These are phyloP conservation scores for Lathamus discolor DNA, from an alignment of 2,113 vertebrate genomes.

Conservation along the genomic window DNA sequence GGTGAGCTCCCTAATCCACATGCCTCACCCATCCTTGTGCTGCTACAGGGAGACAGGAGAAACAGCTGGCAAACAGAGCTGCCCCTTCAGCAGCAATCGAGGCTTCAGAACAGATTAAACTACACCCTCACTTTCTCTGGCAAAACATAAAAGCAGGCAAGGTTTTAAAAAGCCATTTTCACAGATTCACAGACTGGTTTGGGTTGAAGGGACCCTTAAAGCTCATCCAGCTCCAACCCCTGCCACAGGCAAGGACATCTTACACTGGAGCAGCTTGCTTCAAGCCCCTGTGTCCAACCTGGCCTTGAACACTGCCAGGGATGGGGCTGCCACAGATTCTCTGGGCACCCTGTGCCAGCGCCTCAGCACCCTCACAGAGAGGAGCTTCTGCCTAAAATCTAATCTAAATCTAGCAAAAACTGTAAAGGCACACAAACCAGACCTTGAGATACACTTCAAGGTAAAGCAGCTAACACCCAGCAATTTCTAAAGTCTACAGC, in stretches of 20 bases:
- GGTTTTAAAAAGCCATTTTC: not conserved
- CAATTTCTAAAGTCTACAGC: not conserved
- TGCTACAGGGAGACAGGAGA: not conserved
- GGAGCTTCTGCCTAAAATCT: not conserved
- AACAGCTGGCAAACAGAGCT: fast-evolving
- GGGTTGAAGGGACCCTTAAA: not conserved
- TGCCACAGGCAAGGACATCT: not conserved
- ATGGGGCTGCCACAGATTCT: not conserved
- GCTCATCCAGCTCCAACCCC: not conserved
- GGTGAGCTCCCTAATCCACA: not conserved
- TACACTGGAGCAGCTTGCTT: not conserved
- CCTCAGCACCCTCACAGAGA: not conserved
- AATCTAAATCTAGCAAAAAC: not conserved
- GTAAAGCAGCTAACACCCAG: not conserved
- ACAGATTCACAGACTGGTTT: not conserved
- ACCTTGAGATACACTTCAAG: not conserved
- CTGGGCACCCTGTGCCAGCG: not conserved
- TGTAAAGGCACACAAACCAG: not conserved
- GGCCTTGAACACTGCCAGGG: not conserved
- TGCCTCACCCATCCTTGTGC: not conserved
- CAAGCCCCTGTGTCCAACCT: not conserved
- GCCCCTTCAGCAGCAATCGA: not conserved
- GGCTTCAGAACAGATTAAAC: not conserved
- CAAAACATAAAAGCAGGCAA: not conserved
- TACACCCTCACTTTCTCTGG: not conserved